Evolutionary conservation across 1,140 invertebrate genomes (phyloP), one percentile per base, ranked within the genome.

Genomic region (Pogonomyrmex californicus): DNA sequence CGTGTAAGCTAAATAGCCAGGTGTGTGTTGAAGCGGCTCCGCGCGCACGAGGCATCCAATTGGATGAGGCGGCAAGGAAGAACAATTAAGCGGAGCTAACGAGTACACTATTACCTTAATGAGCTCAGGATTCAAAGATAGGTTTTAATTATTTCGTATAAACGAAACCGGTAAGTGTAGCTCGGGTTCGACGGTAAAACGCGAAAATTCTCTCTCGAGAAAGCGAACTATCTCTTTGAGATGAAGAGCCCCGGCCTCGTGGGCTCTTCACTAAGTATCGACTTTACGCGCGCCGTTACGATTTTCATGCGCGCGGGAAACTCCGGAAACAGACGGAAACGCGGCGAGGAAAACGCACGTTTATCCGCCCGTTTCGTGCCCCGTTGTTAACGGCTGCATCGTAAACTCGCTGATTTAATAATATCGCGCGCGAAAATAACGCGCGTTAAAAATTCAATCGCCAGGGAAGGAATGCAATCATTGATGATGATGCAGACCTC

Each of bases 121-220:
- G 77, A 86, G 77, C 81, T 87, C 68, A 81, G 65, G 47, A 63
- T 70, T 56, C 63, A 58, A 87, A 58, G 58, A 77, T 76, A 78
- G 62, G 10, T 86, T 90, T 90, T 86, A 87, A 90, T 90, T 85
- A 90, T 90, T 87, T 85, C 49, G 33, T 58, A 49, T 87, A 90
- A 90, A 79, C 41, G 56, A 73, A 83, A 83, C 41, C 17, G 30
- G 41, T 6, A 30, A 63, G n/a, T n/a, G 1, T 3, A 33, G 4
- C 3, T 38, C 17, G 17, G 44, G 12, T 6, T 7, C 30, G 23
- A n/a, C 30, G 38, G 1, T 66, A 47, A 68, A 54, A 68, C 14
- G 23, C 54, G 51, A 58, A 49, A 71, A 83, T 60, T 5, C 51
- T 47, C 33, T 51, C 23, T 56, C 58, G 2, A n/a, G 49, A 41